A percentile compares a stretch with the other conserved stretches of the same genome.
phyloP scores from a whole-genome alignment of 2,113 vertebrate genomes.

The Miniopterus natalensis region DNA sequence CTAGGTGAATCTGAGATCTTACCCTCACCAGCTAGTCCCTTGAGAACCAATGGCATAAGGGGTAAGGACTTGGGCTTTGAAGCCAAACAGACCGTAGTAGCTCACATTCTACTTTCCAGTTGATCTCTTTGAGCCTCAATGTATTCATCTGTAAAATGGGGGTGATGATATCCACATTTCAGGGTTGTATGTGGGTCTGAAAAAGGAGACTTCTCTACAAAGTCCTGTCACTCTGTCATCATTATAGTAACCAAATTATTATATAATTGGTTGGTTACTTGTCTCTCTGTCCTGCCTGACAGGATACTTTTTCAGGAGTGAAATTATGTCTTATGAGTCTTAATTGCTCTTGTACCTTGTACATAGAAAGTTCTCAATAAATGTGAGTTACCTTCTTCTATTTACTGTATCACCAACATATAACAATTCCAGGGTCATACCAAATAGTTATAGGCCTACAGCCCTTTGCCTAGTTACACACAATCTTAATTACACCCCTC shows the following conservation, averaged over 20 bases:
- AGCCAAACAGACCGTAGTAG: background rate
- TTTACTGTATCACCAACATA: background rate
- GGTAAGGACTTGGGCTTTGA: background rate
- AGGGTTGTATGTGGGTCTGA: background rate
- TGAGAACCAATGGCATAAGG: background rate
- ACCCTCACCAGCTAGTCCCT: background rate
- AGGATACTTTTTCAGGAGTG: background rate
- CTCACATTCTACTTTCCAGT: slow-evolving; percentile 27
- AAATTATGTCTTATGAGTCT: background rate
- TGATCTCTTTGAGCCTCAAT: background rate
- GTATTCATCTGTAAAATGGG: background rate
- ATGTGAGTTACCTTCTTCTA: background rate
- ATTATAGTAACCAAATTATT: background rate
- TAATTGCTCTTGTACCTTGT: background rate
- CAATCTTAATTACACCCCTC: background rate
- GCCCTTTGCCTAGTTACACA: background rate
- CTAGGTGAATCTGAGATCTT: background rate
- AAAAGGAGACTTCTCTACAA: background rate
- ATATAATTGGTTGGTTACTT: background rate
- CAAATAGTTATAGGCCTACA: background rate
- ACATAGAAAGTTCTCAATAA: background rate
- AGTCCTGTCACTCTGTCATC: background rate
- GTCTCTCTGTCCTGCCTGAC: background rate
- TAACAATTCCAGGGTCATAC: background rate
- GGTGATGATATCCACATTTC: background rate